A percentile compares a stretch with the other conserved stretches of the same genome.
phyloP scores from a whole-genome alignment of 2,113 vertebrate species.

The Sakesphorus luctuosus region DNA sequence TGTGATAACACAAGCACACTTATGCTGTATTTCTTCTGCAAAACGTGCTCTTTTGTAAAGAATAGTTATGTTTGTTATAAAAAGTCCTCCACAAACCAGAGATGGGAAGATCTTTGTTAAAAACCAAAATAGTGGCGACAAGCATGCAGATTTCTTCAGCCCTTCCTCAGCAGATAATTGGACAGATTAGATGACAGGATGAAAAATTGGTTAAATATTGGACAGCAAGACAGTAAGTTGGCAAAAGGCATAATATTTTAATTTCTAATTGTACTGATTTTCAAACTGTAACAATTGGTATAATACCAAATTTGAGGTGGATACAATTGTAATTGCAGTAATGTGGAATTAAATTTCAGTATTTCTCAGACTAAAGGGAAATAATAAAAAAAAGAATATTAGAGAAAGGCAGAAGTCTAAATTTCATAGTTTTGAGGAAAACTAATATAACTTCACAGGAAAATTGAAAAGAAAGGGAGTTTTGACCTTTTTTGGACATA shows the following conservation, averaged over 20 bases:
- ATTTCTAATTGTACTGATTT: not conserved
- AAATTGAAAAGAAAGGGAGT: not conserved
- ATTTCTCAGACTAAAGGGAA: not conserved
- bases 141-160: not conserved
- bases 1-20: not conserved
- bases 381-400: not conserved
- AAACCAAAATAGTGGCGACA: not conserved
- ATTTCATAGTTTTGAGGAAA: not conserved
- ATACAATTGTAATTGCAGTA: not conserved
- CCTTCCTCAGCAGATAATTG: not conserved
- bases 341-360: not conserved
- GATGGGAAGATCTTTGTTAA: not conserved
- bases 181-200: not conserved
- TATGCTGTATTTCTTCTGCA: not conserved
- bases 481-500: not conserved
- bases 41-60: not conserved
- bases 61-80: not conserved
- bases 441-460: not conserved
- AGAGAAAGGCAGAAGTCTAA: not conserved
- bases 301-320: not conserved
- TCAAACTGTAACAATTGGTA: not conserved
- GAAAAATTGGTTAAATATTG: not conserved
- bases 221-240: not conserved
- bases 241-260: not conserved
- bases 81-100: not conserved